A percentile compares a stretch with the other conserved stretches of the same genome.
Evolutionary conservation across 1,140 invertebrate species (phyloP).

Genomic region (Heliconius eleuchia): DNA sequence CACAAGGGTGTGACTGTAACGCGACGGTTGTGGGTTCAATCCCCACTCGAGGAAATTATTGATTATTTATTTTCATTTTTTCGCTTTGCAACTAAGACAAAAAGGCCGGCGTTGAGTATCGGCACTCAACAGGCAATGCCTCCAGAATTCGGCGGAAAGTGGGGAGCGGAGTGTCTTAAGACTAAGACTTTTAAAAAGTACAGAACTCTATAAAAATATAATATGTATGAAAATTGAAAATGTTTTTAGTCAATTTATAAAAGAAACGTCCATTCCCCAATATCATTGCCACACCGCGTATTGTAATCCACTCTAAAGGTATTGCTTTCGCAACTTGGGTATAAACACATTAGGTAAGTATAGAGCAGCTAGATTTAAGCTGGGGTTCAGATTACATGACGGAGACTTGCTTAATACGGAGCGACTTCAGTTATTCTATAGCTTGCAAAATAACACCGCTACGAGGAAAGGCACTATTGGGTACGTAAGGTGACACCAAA

Average conservation of each 20-base stretch:
- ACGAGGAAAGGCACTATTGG: conserved; percentile 70
- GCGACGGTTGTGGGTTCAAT: too few species aligned
- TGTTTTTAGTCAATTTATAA: neutral
- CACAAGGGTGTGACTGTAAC: too few species aligned
- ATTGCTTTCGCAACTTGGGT: conserved; percentile 49
- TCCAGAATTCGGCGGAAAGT: too few species aligned
- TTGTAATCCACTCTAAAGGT: conserved; percentile 33
- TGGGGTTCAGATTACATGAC: conserved; percentile 66
- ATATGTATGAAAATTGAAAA: too few species aligned
- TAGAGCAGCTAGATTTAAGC: conserved; percentile 71
- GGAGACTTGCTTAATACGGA: conserved; percentile 73
- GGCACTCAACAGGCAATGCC: too few species aligned
- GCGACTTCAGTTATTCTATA: conserved; percentile 73
- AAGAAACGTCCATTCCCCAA: neutral
- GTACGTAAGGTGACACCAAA: conserved; percentile 72
- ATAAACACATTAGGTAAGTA: conserved; percentile 61
- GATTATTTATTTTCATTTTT: too few species aligned
- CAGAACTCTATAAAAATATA: too few species aligned
- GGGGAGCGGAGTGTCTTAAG: too few species aligned
- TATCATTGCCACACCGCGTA: conserved; percentile 14
- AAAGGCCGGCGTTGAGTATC: too few species aligned
- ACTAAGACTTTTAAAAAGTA: too few species aligned
- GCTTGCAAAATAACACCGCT: conserved; percentile 72
- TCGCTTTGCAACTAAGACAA: too few species aligned
- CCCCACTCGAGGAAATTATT: too few species aligned